Conservation (phyloP, 2,113 vertebrate species). For the Panurus biarmicus region DNA sequence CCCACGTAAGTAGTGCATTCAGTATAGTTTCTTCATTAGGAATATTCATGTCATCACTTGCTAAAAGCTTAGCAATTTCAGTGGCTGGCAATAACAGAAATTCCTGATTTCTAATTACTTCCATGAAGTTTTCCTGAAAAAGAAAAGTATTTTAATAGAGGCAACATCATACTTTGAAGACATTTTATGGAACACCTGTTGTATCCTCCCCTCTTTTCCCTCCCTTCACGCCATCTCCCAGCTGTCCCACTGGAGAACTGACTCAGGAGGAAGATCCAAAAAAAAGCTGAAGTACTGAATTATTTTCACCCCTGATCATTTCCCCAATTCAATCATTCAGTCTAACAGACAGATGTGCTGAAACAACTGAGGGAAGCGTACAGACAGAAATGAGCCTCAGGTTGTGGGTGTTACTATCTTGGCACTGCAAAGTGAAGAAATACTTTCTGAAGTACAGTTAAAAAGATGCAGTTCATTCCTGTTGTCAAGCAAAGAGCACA, state of each 20-base stretch:
- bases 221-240: background rate
- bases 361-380: background rate
- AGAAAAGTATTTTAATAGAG: background rate
- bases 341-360: background rate
- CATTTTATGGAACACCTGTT: background rate
- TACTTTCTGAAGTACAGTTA: background rate
- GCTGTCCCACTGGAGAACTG: background rate
- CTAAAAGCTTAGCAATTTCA: conserved; percentile 91
- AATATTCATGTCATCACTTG: conserved; percentile 95
- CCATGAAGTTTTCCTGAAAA: conserved; percentile 92
- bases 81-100: conserved; percentile 87
- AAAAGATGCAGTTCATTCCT: background rate
- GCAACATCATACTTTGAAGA: background rate
- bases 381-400: background rate
- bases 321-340: background rate
- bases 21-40: conserved; percentile 93
- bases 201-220: background rate
- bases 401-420: background rate
- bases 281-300: background rate
- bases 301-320: background rate
- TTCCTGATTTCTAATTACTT: conserved; percentile 94
- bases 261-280: background rate
- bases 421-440: background rate
- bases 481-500: background rate
- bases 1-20: conserved; percentile 89